Base-by-base conservation (phyloP, 2,888 invertebrate species). In the Tenthredo amoena region DNA sequence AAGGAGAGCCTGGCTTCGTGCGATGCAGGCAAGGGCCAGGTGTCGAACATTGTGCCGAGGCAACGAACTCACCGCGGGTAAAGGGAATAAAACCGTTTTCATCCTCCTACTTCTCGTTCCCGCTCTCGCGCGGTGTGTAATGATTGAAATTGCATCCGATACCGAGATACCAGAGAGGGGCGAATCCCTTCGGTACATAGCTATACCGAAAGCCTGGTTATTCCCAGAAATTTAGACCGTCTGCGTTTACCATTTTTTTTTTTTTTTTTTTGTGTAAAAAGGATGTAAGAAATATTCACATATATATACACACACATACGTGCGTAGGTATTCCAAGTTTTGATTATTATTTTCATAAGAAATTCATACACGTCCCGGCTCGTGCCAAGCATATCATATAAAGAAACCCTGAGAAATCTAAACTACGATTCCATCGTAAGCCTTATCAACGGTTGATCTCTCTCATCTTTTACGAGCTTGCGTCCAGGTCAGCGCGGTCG, bases 111-210 rank as follows among this genome's bases (percentile, higher is more conserved):
- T 40, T 65, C 83, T 31, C 76, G 50, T 31, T 62, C 34, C 72
- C 47, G 47, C 15, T 62, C n/a, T 40, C 84, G 84, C 74, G 62
- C 74, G 72, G 43, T 40, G 68, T 65, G 81, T 81, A 81, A 81
- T 81, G 81, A 81, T 81, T 81, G 81, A 81, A 81, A 81, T 81
- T 81, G 81, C 58, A 81, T 81, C 81, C 40, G 81, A 81, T 62
- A 31, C 31, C 58, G 37, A 18, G 79, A 43, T 62, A 31, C 34
- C 5, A 26, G 74, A 21, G n/a, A 40, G 26, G 43, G 87, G 77
- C 37, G 58, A 87, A 87, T 85, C 87, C 87, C 85, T 87, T 85
- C 87, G 85, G 72, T 79, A 84, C 84, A 86, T 85, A 86, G 43
- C 62, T 71, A 74, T 83, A 87, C 87, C 47, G 26, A 76, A 47